Conservation (phyloP, 1,140 invertebrate species). For the Heliconius melpomene region DNA sequence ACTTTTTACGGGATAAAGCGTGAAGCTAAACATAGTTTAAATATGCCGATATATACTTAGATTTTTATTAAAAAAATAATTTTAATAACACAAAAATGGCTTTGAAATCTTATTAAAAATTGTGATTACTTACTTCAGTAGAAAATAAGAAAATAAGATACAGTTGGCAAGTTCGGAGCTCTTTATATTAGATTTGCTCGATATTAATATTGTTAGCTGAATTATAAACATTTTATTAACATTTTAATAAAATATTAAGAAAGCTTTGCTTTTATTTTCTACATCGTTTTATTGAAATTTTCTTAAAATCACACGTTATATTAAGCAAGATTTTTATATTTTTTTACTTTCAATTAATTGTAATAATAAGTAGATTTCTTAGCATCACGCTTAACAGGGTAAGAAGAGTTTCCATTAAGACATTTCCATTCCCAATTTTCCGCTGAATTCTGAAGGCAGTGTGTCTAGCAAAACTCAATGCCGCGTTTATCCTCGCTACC, state of each 20-base stretch:
- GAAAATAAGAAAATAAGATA: neutral
- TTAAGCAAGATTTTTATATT: too few species aligned
- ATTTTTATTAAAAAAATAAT: neutral
- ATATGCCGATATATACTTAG: too few species aligned
- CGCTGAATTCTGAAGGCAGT: too few species aligned
- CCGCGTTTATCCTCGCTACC: too few species aligned
- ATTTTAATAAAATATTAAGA: neutral
- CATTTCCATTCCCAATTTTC: too few species aligned
- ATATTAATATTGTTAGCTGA: neutral
- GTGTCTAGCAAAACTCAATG: too few species aligned
- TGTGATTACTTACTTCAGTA: neutral
- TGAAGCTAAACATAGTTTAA: too few species aligned
- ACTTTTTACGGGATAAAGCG: too few species aligned
- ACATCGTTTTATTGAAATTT: neutral
- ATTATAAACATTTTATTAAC: neutral
- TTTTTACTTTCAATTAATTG: too few species aligned
- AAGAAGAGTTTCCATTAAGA: too few species aligned
- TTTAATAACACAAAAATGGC: neutral
- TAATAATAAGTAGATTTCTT: too few species aligned
- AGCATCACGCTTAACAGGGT: too few species aligned
- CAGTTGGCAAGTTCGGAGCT: neutral
- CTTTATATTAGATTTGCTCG: neutral
- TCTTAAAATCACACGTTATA: neutral
- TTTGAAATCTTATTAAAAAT: neutral
- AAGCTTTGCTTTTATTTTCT: neutral